Evolutionary conservation across 2,888 invertebrate species (phyloP).

Genomic region (Sinotaia quadrata): DNA sequence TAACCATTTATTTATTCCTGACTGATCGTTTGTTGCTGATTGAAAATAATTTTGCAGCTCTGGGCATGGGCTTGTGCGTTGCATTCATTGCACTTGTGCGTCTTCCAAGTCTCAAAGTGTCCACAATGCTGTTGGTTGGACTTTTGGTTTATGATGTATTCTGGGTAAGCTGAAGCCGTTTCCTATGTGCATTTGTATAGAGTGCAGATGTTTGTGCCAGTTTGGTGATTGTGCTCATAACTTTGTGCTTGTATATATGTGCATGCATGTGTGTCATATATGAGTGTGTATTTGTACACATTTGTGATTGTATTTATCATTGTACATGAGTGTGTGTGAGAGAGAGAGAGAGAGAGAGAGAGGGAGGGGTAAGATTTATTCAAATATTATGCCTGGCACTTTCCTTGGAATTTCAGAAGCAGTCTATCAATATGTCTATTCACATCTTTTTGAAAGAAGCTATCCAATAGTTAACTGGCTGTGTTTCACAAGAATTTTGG

Average conservation of each 20-base stretch:
- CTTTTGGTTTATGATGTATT: conserved; percentile 94
- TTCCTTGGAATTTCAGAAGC: too few species aligned
- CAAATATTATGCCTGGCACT: too few species aligned
- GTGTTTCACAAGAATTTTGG: too few species aligned
- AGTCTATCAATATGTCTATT: too few species aligned
- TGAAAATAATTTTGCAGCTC: conserved; percentile 80
- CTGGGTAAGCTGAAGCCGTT: conserved; percentile 79
- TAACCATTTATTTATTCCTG: too few species aligned
- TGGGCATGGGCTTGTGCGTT: conserved; percentile 98
- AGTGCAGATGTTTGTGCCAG: background rate
- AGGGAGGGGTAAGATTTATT: too few species aligned
- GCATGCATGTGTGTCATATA: too few species aligned
- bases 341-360: background rate
- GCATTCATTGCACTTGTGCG: conserved; percentile 97
- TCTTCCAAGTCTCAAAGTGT: conserved; percentile 94
- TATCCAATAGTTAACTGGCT: too few species aligned
- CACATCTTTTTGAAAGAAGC: too few species aligned
- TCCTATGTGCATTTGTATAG: background rate
- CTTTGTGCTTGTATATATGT: background rate
- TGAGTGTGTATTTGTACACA: background rate
- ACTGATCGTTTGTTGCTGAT: too few species aligned
- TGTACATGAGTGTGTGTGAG: background rate
- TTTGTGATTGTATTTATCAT: background rate
- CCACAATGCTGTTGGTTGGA: conserved; percentile 93
- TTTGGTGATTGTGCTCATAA: background rate